phyloP scores from a whole-genome alignment of 2,888 invertebrate species.

The Agonum fuliginosum region DNA sequence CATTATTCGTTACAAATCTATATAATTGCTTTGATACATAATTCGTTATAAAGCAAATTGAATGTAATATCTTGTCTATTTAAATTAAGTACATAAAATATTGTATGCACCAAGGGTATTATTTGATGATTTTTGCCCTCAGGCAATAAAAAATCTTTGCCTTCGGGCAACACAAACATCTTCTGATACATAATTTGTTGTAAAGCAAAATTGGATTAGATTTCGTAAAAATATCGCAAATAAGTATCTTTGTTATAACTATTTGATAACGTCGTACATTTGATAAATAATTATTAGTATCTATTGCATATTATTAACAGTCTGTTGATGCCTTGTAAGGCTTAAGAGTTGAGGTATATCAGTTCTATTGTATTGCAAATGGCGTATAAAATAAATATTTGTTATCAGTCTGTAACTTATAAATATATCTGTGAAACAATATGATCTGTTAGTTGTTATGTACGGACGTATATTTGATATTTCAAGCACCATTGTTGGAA shows the following conservation, averaged over 20 bases:
- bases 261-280: constrained; percentile 47
- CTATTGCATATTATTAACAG: constrained; percentile 44
- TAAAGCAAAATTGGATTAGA: not conserved
- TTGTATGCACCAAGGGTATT: too few relatives aligned
- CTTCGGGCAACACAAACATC: not conserved
- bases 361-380: constrained; percentile 54
- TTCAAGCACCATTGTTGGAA: constrained; percentile 38
- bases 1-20: too few relatives aligned
- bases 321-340: constrained; percentile 40
- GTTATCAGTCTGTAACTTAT: constrained; percentile 50
- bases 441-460: constrained; percentile 38
- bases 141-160: too few relatives aligned
- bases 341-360: constrained; percentile 51
- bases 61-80: too few relatives aligned
- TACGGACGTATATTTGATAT: constrained; percentile 50
- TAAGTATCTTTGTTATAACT: too few relatives aligned
- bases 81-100: too few relatives aligned
- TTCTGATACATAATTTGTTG: too few relatives aligned
- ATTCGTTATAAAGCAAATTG: too few relatives aligned
- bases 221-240: too few relatives aligned
- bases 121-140: too few relatives aligned
- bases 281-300: constrained; percentile 4
- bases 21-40: too few relatives aligned
- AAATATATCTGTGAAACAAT: constrained; percentile 36
- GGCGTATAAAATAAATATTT: constrained; percentile 57